Evolutionary conservation across 1,140 invertebrate genomes (phyloP).

Genomic region (Thaumatotibia leucotreta): DNA sequence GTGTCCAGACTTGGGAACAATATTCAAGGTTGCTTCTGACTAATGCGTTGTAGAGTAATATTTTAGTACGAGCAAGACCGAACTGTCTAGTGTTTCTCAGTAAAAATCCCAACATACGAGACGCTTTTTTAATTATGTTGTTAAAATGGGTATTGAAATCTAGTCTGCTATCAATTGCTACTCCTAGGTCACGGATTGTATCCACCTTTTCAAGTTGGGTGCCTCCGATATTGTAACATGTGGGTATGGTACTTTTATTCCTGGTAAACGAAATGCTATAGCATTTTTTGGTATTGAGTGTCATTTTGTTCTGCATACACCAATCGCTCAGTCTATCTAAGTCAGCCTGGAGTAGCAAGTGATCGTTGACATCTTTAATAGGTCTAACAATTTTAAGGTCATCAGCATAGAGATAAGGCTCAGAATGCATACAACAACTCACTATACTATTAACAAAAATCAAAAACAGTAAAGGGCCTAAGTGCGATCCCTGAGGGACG

Average conservation of each 20-base stretch:
- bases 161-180: neutral
- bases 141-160: neutral
- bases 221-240: neutral
- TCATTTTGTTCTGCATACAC: conserved; percentile 2
- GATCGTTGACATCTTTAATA: neutral
- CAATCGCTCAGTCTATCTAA: neutral
- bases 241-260: neutral
- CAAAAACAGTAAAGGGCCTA: conserved; percentile 9
- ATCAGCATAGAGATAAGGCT: neutral
- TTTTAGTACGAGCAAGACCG: neutral
- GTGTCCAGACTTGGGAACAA: no score
- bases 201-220: neutral
- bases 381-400: conserved; percentile 13
- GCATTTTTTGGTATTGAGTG: conserved; percentile 13
- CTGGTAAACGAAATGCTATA: neutral
- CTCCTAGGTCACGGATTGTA: neutral
- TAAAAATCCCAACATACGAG: neutral
- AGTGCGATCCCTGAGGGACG: conserved; percentile 11
- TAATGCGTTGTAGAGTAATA: no score
- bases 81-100: neutral
- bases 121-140: conserved; percentile 7
- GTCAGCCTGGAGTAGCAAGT: neutral
- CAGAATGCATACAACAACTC: neutral
- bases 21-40: no score
- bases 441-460: conserved; percentile 10